These are phyloP conservation scores for Lamproptera curius DNA, from an alignment of 2,888 invertebrate species.

Conservation along the genomic window DNA sequence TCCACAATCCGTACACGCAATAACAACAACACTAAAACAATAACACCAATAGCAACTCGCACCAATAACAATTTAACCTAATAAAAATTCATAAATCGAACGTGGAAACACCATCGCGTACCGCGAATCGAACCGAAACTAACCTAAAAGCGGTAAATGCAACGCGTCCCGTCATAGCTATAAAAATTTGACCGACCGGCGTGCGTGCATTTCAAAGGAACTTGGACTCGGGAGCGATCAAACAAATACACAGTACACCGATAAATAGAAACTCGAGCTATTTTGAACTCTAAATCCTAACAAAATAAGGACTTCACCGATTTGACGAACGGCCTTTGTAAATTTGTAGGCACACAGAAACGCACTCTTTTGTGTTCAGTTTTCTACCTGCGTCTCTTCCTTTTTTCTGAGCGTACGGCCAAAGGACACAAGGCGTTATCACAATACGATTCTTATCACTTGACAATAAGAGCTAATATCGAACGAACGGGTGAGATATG, in stretches of 20 bases:
- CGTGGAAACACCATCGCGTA: conserved; percentile 38
- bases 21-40: neutral
- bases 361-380: conserved; percentile 64
- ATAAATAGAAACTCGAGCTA: conserved; percentile 25
- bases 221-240: conserved; percentile 37
- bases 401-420: conserved; percentile 49
- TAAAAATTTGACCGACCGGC: conserved; percentile 71
- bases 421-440: conserved; percentile 34
- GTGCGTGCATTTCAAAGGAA: conserved; percentile 53
- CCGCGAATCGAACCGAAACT: conserved; percentile 53
- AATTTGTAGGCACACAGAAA: conserved; percentile 31
- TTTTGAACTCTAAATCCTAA: conserved; percentile 34
- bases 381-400: conserved; percentile 69
- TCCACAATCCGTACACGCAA: conserved; percentile 3
- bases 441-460: conserved; percentile 27
- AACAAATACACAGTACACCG: conserved; percentile 30
- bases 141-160: conserved; percentile 59
- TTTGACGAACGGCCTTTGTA: conserved; percentile 14
- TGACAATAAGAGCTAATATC: conserved; percentile 33
- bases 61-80: conserved; percentile 26
- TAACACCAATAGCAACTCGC: conserved; percentile 25
- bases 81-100: conserved; percentile 33
- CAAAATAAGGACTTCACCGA: conserved; percentile 6
- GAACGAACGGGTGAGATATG: conserved; percentile 8
- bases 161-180: conserved; percentile 43